Conservation (phyloP, 2,888 invertebrate species). For the Crepidodera aurea region DNA sequence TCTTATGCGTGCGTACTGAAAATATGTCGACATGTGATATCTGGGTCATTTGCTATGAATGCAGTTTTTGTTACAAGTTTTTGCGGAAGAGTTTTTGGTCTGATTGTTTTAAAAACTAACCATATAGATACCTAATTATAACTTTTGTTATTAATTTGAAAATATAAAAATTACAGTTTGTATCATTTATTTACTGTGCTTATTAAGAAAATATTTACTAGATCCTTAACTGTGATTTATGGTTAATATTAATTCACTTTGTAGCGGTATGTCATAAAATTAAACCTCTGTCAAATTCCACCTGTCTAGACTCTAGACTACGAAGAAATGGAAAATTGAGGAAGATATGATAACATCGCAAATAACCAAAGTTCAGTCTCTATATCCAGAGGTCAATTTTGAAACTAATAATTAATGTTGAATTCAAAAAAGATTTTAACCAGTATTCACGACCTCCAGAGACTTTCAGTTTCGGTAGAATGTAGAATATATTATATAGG, state of each 20-base stretch:
- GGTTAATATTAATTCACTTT: neutral
- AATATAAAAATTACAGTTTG: too few species aligned
- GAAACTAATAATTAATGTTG: too few species aligned
- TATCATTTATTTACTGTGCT: too few species aligned
- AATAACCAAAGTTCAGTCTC: neutral
- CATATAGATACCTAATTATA: too few species aligned
- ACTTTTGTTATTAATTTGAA: too few species aligned
- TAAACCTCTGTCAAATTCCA: neutral
- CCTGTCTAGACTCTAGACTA: neutral
- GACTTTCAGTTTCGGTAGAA: too few species aligned
- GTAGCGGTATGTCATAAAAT: constrained; percentile 2
- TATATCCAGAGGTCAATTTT: neutral
- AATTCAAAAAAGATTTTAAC: too few species aligned
- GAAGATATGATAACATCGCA: neutral
- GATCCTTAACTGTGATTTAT: too few species aligned
- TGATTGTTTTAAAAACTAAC: constrained; percentile 35
- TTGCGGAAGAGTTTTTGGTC: constrained; percentile 38
- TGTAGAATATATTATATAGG: too few species aligned
- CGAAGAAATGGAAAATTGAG: constrained; percentile 1
- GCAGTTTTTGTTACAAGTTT: constrained; percentile 32
- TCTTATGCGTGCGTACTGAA: neutral
- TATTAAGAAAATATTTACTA: too few species aligned
- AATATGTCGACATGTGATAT: constrained; percentile 12
- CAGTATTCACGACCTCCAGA: too few species aligned
- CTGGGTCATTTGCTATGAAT: constrained; percentile 34